Base-by-base conservation (phyloP, 92 coral and sea anemone species). In the Porites evermanni region DNA sequence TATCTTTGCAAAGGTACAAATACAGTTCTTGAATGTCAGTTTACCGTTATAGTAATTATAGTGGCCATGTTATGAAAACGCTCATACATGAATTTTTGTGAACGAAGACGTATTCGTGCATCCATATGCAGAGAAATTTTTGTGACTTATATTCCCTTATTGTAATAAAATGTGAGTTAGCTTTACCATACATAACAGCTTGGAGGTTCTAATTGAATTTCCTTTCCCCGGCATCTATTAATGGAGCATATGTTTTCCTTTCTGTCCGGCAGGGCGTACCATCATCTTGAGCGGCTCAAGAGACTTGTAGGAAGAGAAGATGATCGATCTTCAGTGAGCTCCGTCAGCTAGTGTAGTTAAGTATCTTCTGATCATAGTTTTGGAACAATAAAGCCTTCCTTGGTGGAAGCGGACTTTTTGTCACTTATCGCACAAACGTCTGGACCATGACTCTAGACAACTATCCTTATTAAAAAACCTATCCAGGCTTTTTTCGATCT, bases 211-310 rank as follows among this genome's bases (percentile, higher is more conserved):
- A 38, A 6, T 4, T 38, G 47, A 38, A 38, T 38, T 38, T 38
- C 47, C 47, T 38, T 38, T 3, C 47, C 47, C 47, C 47, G 47
- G 47, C 47, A 38, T 38, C 47, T 38, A 38, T 38, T 38, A 38
- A 38, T 38, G 7, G 47, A 0, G 47, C 20, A 4, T 56, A 29
- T 32, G 2, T 2, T 8, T 38, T 17, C 24, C 61, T 50, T 68
- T 58, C 52, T 74, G 26, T 68, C 79, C 67, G 75, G 18, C 65
- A 96, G 99, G 87, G 99, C 99, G 38, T 96, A 96, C 75, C 98
- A 86, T 82, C 99, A 96, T 82, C 95, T 96, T n/a, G 98, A 95
- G 85, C 89, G 98, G 77, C 95, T 96, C 51, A 96, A 96, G 51
- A 91, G 94, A 85, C 95, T 96, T 60, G 99, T 96, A 29, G 98